Conservation (phyloP, 2,888 invertebrate species). For the Andrena chrysosceles region DNA sequence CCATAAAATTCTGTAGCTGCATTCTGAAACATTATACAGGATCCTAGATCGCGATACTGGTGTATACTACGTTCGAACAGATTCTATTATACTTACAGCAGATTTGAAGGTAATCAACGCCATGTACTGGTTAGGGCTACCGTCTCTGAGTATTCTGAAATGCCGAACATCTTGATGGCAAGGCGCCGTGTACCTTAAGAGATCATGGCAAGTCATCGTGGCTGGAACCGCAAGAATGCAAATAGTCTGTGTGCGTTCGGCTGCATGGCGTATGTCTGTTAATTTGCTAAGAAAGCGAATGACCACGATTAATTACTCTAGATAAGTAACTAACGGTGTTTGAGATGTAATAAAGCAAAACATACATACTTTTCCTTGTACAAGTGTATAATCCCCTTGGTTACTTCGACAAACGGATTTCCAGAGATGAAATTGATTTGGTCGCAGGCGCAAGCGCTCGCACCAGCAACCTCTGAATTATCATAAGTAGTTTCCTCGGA, state of each 20-base stretch:
- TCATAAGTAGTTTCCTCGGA: constrained; percentile 77
- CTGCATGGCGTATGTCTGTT: constrained; percentile 89
- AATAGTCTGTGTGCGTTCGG: constrained; percentile 91
- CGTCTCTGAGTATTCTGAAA: constrained; percentile 96
- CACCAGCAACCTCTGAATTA: constrained; percentile 74
- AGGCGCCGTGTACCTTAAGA: constrained; percentile 97
- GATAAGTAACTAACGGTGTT: neutral
- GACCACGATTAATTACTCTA: constrained; percentile 8
- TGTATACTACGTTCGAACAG: constrained; percentile 22
- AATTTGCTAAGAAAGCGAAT: constrained; percentile 87
- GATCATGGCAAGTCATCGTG: constrained; percentile 95
- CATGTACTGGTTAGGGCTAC: constrained; percentile 99
- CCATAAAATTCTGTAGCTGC: constrained; percentile 96
- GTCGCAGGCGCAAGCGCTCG: constrained; percentile 76
- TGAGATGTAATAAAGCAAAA: neutral
- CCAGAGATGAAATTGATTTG: constrained; percentile 93
- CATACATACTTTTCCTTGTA: constrained; percentile 96
- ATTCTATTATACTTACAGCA: constrained; percentile 70
- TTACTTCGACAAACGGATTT: constrained; percentile 98
- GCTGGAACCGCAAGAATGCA: constrained; percentile 96
- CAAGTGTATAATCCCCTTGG: constrained; percentile 97
- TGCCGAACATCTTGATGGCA: constrained; percentile 96
- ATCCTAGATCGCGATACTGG: neutral
- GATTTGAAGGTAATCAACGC: constrained; percentile 92
- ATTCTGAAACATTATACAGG: constrained; percentile 85